Evolutionary conservation across 2,888 invertebrate species (phyloP).

Genomic region (Tuta absoluta): DNA sequence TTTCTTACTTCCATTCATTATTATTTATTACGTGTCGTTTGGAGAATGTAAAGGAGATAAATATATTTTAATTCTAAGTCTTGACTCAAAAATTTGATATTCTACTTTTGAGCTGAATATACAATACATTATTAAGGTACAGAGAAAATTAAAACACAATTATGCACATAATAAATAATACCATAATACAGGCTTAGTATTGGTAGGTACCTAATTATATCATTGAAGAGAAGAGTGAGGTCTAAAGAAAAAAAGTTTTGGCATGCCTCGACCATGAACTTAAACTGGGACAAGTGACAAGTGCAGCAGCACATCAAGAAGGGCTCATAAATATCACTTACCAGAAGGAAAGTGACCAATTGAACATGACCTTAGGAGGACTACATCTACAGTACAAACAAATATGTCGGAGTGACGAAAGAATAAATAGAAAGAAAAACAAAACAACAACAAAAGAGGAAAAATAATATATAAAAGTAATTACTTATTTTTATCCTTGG

Average conservation of each 20-base stretch:
- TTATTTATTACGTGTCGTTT: conserved; percentile 21
- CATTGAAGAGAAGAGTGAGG: no score
- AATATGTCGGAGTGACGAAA: no score
- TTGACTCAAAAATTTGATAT: not conserved
- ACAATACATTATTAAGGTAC: no score
- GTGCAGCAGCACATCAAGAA: conserved; percentile 71
- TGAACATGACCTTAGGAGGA: conserved; percentile 49
- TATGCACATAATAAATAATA: no score
- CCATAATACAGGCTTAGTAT: no score
- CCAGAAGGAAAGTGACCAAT: conserved; percentile 60
- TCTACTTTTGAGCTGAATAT: no score
- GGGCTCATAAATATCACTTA: conserved; percentile 74
- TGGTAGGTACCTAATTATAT: no score
- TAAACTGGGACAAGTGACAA: conserved; percentile 58
- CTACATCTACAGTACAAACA: not conserved
- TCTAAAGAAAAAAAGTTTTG: conserved; percentile 32
- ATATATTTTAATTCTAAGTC: conserved; percentile 13
- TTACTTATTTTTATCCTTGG: not conserved
- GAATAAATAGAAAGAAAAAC: conserved; percentile 1
- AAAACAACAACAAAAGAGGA: conserved; percentile 14
- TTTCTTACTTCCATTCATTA: conserved; percentile 24
- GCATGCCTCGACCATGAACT: conserved; percentile 59
- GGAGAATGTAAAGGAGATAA: conserved; percentile 5
- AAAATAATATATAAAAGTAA: no score
- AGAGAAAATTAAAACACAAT: not conserved